Percentiles rank a stretch among this genome's conserved stretches.
These are phyloP conservation scores for Notodonta ziczac DNA, from an alignment of 2,888 invertebrate species.

Conservation along the genomic window DNA sequence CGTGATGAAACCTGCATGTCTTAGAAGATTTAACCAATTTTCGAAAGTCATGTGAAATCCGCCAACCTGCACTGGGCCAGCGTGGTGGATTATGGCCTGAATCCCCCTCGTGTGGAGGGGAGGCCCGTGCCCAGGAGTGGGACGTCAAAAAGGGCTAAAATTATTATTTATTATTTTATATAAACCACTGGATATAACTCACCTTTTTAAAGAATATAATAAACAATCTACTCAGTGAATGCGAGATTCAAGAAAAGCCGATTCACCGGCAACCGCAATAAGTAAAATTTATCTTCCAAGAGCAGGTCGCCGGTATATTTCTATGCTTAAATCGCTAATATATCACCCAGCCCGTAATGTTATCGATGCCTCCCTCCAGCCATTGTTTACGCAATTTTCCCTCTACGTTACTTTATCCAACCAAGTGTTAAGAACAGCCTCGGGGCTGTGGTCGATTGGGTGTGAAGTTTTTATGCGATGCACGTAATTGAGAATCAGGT, in stretches of 20 bases:
- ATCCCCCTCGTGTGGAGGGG: no score
- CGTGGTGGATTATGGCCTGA: no score
- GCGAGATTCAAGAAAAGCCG: background rate
- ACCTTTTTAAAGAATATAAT: no score
- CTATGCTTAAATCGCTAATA: background rate
- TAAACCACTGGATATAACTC: no score
- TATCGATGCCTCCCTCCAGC: conserved; percentile 12
- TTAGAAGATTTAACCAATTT: no score
- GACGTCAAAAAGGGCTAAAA: no score
- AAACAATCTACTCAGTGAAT: background rate
- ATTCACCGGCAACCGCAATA: background rate
- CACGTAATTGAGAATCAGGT: no score
- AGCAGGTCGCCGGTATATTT: background rate
- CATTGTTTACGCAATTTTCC: conserved; percentile 35
- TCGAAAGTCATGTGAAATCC: no score
- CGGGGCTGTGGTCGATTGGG: conserved; percentile 13
- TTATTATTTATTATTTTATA: no score
- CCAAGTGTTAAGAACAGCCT: conserved; percentile 24
- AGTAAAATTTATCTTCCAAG: background rate
- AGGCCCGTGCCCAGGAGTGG: no score
- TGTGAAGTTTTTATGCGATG: conserved; percentile 5
- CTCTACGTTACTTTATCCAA: conserved; percentile 31
- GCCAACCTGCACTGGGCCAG: no score
- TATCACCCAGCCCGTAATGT: background rate
- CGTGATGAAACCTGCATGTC: no score